phyloP scores from a whole-genome alignment of 2,888 invertebrate genomes.

The Metellina segmentata region DNA sequence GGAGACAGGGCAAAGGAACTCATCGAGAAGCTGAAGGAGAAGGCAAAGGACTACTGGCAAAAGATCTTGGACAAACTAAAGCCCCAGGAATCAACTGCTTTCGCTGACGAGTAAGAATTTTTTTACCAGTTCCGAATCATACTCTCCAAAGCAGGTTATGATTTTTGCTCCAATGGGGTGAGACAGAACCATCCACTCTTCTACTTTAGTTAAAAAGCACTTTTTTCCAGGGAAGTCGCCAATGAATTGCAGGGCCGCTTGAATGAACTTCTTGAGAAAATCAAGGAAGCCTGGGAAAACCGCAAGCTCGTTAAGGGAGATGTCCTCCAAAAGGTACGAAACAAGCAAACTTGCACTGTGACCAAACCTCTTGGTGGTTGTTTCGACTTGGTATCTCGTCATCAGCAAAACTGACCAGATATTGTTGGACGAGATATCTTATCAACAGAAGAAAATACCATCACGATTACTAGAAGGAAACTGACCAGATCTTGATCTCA shows the following conservation, averaged over 20 bases:
- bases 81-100: background rate
- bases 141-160: too few relatives aligned
- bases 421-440: too few relatives aligned
- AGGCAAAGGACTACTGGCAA: slow-evolving; percentile 55
- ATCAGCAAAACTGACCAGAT: too few relatives aligned
- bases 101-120: slow-evolving; percentile 4
- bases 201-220: background rate
- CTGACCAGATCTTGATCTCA: too few relatives aligned
- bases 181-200: too few relatives aligned
- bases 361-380: too few relatives aligned
- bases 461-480: too few relatives aligned
- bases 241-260: slow-evolving; percentile 13
- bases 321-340: slow-evolving; percentile 26
- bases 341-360: too few relatives aligned
- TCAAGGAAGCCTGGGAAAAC: slow-evolving; percentile 53
- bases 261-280: slow-evolving; percentile 31
- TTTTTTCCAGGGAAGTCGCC: background rate
- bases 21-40: slow-evolving; percentile 49
- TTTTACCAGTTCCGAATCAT: background rate
- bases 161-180: too few relatives aligned
- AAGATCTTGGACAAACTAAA: slow-evolving; percentile 47
- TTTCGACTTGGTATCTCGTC: too few relatives aligned
- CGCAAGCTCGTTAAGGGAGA: slow-evolving; percentile 1
- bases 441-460: too few relatives aligned
- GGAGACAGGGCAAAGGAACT: slow-evolving; percentile 60